Evolutionary conservation across 2,888 invertebrate genomes (phyloP).

Genomic region (Galerucella nymphaeae): DNA sequence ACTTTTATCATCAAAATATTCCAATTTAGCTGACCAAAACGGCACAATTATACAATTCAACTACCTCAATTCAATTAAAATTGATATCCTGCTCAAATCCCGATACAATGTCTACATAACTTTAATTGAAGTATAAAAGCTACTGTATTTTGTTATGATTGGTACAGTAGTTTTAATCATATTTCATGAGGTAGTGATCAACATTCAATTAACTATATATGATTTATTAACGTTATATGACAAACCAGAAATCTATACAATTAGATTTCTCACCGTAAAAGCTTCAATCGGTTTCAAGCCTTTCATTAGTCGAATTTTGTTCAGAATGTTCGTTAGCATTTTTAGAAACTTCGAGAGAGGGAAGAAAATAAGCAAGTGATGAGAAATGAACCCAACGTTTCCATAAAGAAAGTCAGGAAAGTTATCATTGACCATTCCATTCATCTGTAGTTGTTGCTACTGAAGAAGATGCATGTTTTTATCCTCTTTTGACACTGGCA

Average conservation of each 20-base stretch:
- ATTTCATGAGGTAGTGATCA: slow-evolving; percentile 12
- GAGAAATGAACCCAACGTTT: too few species aligned
- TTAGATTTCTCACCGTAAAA: slow-evolving; percentile 18
- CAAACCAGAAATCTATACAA: slow-evolving; percentile 10
- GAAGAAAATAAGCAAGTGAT: too few species aligned
- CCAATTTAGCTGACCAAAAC: neutral
- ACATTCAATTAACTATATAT: slow-evolving; percentile 41
- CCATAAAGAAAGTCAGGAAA: too few species aligned
- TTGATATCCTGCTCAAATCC: slow-evolving; percentile 4
- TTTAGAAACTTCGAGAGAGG: neutral
- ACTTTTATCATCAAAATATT: neutral
- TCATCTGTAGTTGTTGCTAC: too few species aligned
- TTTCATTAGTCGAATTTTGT: neutral
- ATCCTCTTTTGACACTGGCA: too few species aligned
- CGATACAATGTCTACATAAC: neutral
- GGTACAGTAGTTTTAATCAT: slow-evolving; percentile 8
- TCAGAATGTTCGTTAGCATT: neutral
- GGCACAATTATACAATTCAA: neutral
- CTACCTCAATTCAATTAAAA: slow-evolving; percentile 6
- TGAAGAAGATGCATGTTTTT: too few species aligned
- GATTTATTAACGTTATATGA: slow-evolving; percentile 36
- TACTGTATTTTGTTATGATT: slow-evolving; percentile 7
- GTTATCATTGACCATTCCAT: too few species aligned
- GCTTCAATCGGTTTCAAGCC: slow-evolving; percentile 5
- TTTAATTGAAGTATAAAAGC: slow-evolving; percentile 12